Base-by-base conservation (phyloP, 2,113 vertebrate species). In the Dipodomys merriami region DNA sequence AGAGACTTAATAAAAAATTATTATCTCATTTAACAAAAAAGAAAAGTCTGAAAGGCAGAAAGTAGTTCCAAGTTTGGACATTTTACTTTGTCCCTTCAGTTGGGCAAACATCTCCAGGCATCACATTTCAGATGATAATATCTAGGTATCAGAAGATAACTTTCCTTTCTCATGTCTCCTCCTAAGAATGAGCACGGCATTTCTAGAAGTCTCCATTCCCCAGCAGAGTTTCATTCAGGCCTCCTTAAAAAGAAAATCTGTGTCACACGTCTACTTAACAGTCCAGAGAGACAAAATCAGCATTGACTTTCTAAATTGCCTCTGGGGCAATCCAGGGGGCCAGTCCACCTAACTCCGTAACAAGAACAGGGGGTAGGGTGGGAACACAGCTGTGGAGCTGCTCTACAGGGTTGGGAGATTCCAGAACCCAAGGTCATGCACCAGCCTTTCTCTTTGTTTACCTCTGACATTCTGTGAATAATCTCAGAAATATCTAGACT, bases 31-130 rank as follows among this genome's bases (percentile, higher is more conserved):
- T 33, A 72, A 91, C 27, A 20, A 49, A 73, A 39, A 57, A 57
- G 53, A 57, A 57, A 86, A 35, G 19, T 89, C 73, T 83, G 49
- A 65, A 91, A 64, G 35, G 73, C 62, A 76, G 62, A 82, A 35
- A 80, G 62, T 29, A 53, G 30, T n/a, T 79, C 6, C n/a, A 67
- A 64, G n/a, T 78, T 93, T 79, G 80, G 76, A 35, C 49, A 53
- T 8, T 65, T 57, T 18, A 23, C 25, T 64, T 33, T 60, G 25
- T 62, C 18, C 57, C 15, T 18, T 89, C n/a, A 74, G 23, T 0
- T 6, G 27, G 67, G 16, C 35, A 46, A 71, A 88, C 7, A 76
- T 68, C 30, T 57, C 39, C 16, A 82, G 83, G 29, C 23, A 22
- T 72, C 44, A 64, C 9, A 73, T 16, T 22, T 27, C 33, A 46